Percentiles rank a stretch among this genome's conserved stretches.
phyloP scores from a whole-genome alignment of 2,113 vertebrate genomes.

The Pimephales promelas region DNA sequence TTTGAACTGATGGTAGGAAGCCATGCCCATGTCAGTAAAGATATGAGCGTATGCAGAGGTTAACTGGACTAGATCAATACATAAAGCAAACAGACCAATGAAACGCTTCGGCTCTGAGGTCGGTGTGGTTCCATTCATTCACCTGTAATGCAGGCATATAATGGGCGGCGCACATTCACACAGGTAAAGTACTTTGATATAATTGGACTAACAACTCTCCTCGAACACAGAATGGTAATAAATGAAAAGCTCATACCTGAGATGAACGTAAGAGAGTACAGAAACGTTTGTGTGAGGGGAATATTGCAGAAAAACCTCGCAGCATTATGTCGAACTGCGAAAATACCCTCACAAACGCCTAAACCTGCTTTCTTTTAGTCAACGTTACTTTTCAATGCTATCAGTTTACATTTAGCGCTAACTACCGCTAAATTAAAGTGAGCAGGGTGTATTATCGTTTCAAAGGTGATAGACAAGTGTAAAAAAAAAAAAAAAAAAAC shows the following conservation, averaged over 20 bases:
- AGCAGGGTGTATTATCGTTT: neutral
- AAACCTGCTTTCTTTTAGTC: neutral
- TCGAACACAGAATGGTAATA: constrained; percentile 7
- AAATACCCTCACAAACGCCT: neutral
- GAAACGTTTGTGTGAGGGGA: neutral
- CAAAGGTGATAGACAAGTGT: neutral
- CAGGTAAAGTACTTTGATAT: constrained; percentile 5
- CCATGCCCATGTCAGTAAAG: neutral
- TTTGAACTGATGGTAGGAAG: constrained; percentile 24
- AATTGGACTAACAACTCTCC: constrained; percentile 2
- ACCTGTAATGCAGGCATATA: constrained; percentile 7
- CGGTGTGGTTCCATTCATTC: constrained; percentile 22
- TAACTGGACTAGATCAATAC: neutral
- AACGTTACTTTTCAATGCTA: neutral
- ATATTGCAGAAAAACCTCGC: neutral
- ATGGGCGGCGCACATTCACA: neutral
- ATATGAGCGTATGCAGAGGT: constrained; percentile 8
- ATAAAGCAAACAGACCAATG: neutral
- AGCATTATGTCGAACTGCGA: neutral
- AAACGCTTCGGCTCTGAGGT: constrained; percentile 25
- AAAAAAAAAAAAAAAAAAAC: too few species aligned
- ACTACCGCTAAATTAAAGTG: neutral
- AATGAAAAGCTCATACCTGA: constrained; percentile 42
- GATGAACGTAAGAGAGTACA: constrained; percentile 19
- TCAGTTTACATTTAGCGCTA: neutral